Base-by-base conservation (phyloP, 2,888 invertebrate genomes). In the Myopa tessellatipennis region DNA sequence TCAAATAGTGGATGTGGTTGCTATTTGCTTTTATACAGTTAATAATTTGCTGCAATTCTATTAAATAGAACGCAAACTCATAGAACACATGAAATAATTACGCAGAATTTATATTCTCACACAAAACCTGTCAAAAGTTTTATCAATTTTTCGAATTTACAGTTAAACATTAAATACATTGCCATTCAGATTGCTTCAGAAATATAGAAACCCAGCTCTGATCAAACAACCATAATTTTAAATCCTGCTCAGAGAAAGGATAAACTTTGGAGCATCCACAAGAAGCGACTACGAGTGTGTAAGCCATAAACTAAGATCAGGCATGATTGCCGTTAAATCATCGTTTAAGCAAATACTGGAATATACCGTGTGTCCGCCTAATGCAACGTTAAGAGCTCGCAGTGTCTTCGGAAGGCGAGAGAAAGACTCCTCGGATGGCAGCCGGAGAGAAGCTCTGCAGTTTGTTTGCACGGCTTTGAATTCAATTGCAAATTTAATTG, bases 401-500 rank as follows among this genome's bases (percentile, higher is more conserved):
- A 72, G 58, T 34, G 26, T 40, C 74, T 50, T 50, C 26, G 10
- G 4, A 71, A 16, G 34, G 7, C 26, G 12, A 12, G 45, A 18
- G 55, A 26, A 70, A 34, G 55, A 38, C 18, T 71, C 55, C n/a
- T 16, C 5, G 40, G 40, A 16, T 18, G 18, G 55, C 7, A 18
- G 55, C 36, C 26, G 38, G 40, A 10, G 60, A 10, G 36, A n/a
- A 58, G 52, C 38, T 60, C n/a, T 26, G 69, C 45, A 69, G 50
- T 71, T 16, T 70, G 10, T 18, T 34, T 52, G 26, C n/a, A 50
- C 63, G 52, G 16, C 52, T 65, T 40, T 67, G 67, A 67, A 72
- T 67, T 65, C 69, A 45, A 77, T 81, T 82, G 79, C 80, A 82
- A 83, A 82, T 82, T 82, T 82, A 82, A 82, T 82, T 82, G 82